These are phyloP conservation scores for Morone saxatilis DNA, from an alignment of 2,113 vertebrate genomes.

Conservation along the genomic window DNA sequence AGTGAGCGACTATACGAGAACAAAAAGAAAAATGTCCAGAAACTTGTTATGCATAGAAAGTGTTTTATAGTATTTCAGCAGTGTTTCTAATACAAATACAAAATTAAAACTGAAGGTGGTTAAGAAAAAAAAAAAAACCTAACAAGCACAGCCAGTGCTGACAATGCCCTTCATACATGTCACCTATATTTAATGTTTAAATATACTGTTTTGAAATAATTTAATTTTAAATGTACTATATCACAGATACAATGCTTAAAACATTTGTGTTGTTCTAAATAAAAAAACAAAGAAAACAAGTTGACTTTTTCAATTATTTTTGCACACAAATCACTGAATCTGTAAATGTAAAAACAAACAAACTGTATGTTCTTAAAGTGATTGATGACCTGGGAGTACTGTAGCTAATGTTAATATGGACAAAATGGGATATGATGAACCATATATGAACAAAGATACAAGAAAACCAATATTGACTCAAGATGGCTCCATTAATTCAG, in stretches of 20 bases:
- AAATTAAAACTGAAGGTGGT: conserved; percentile 59
- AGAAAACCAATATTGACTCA: background rate
- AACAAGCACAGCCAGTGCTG: conserved; percentile 65
- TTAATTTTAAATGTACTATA: conserved; percentile 87
- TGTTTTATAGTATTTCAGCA: conserved; percentile 73
- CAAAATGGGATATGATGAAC: background rate
- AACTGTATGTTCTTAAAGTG: background rate
- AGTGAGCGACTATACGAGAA: conserved; percentile 32
- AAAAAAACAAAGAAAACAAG: conserved; percentile 67
- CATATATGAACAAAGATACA: background rate
- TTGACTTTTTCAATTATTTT: conserved; percentile 49
- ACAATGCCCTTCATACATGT: conserved; percentile 68
- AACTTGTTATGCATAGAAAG: conserved; percentile 73
- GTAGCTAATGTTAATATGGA: background rate
- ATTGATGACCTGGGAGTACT: background rate
- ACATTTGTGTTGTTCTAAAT: conserved; percentile 84
- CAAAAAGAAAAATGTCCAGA: conserved; percentile 51
- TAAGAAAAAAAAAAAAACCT: conserved; percentile 43
- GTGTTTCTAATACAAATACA: conserved; percentile 73
- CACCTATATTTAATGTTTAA: conserved; percentile 83
- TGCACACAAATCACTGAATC: background rate
- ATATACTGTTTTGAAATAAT: conserved; percentile 84
- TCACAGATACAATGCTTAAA: conserved; percentile 82
- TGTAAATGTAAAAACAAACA: background rate
- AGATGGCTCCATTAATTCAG: background rate